Conservation (phyloP, 2,888 invertebrate species). For the Hypena proboscidalis region DNA sequence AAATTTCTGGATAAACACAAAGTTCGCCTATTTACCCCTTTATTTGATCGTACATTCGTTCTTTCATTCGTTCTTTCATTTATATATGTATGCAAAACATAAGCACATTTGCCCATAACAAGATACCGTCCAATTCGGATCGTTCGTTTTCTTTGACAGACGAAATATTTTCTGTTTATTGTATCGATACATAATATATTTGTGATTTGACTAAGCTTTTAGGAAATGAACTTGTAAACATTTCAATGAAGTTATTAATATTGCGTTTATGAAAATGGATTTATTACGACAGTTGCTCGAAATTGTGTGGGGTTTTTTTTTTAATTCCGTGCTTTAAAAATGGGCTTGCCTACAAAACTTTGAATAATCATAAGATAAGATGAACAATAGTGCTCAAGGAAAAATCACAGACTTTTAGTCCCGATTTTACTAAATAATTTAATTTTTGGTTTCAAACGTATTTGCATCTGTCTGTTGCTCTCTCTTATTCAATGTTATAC, state of each 20-base stretch:
- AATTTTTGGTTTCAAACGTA: no score
- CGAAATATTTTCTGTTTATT: conserved; percentile 39
- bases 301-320: no score
- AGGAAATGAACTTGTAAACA: conserved; percentile 11
- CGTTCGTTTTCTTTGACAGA: conserved; percentile 24
- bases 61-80: conserved; percentile 23
- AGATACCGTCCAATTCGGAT: conserved; percentile 33
- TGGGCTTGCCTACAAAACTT: no score
- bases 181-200: conserved; percentile 37
- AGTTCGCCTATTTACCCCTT: conserved; percentile 18
- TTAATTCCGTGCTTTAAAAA: no score
- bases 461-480: no score
- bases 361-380: no score
- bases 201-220: conserved; percentile 15
- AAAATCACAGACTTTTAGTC: no score
- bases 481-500: no score
- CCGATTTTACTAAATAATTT: no score
- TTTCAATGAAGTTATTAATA: background rate
- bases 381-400: no score
- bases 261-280: no score
- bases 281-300: no score
- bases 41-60: conserved; percentile 21
- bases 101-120: conserved; percentile 38
- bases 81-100: conserved; percentile 38
- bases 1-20: conserved; percentile 25